Percentiles rank a stretch among this genome's conserved stretches.
Evolutionary conservation across 2,797 vertebrate genomes (phyloP).

Genomic region (Galagoides demidoff): DNA sequence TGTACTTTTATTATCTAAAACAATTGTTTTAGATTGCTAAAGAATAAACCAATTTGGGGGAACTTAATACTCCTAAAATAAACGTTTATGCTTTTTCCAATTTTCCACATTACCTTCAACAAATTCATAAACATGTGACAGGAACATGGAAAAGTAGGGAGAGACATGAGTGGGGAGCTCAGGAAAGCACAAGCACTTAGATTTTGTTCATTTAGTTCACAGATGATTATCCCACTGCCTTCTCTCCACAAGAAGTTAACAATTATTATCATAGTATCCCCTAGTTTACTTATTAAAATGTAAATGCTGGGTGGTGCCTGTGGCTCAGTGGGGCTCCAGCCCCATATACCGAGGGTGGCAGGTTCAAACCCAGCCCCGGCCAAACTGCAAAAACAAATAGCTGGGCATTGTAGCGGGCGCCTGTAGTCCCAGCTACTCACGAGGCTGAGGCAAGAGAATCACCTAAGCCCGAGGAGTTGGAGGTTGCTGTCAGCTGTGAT

Average conservation of each 20-base stretch:
- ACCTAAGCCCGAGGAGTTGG: no score
- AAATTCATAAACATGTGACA: conserved; percentile 20
- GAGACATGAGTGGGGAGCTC: not conserved
- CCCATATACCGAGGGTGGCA: no score
- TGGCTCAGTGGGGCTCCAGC: no score
- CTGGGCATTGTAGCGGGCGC: no score
- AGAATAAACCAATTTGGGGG: not conserved
- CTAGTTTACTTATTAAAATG: conserved; percentile 29
- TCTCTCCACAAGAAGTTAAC: not conserved
- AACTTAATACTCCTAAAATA: conserved; percentile 15
- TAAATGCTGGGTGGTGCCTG: not conserved
- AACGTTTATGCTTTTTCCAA: not conserved
- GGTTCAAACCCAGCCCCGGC: no score
- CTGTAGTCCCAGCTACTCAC: no score
- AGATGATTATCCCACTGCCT: not conserved
- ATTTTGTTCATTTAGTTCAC: not conserved
- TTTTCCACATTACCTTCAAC: not conserved
- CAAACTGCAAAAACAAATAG: no score
- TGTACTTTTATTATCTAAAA: no score
- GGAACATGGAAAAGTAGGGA: not conserved
- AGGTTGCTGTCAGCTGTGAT: no score
- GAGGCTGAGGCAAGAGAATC: no score
- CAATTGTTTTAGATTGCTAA: no score
- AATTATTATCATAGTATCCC: not conserved
- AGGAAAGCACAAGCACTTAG: not conserved